phyloP scores from a whole-genome alignment of 2,113 vertebrate species.

The Pollimyrus isidori region DNA sequence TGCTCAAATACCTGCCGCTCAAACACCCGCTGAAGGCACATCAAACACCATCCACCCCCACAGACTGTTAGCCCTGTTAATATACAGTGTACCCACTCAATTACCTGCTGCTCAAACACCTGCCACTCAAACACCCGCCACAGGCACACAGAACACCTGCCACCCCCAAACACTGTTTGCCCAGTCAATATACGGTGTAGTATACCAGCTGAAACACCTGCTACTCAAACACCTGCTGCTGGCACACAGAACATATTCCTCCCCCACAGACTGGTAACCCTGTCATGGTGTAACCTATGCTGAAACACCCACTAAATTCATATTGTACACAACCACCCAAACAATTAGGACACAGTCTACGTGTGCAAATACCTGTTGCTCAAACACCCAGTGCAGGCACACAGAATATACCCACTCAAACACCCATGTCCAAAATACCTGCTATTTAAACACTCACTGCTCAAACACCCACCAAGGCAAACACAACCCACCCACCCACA shows the following conservation, averaged over 20 bases:
- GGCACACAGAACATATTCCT: background rate
- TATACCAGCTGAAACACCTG: background rate
- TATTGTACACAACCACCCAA: background rate
- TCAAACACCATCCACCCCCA: background rate
- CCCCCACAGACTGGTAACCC: background rate
- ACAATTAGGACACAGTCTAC: background rate
- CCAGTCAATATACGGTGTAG: background rate
- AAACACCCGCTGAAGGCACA: background rate
- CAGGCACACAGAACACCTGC: background rate
- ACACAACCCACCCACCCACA: background rate
- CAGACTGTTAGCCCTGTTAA: conserved; percentile 67
- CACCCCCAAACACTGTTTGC: background rate
- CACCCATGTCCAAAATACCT: background rate
- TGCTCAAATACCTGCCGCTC: background rate
- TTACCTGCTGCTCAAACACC: background rate
- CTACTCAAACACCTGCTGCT: background rate
- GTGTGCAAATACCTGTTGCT: background rate
- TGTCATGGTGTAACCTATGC: background rate
- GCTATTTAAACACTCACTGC: background rate
- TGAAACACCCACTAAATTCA: background rate
- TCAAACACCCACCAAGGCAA: background rate
- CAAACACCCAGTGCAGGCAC: background rate
- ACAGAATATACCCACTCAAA: background rate
- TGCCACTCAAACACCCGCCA: background rate
- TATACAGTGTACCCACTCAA: conserved; percentile 27